phyloP scores from a whole-genome alignment of 30 jellyfish, hydroid and myxozoan species.

The Sanderia malayensis region DNA sequence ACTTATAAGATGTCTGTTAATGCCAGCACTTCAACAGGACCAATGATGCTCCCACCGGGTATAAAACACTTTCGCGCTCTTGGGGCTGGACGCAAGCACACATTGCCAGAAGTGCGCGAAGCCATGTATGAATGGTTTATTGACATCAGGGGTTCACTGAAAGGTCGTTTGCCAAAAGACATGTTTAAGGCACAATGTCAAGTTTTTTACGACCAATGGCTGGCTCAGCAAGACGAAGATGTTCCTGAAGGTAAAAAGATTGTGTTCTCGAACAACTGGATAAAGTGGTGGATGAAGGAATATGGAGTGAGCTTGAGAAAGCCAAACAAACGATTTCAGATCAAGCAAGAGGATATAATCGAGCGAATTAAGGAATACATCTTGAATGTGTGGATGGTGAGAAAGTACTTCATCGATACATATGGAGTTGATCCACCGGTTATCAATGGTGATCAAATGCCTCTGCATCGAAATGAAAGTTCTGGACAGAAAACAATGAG shows the following conservation, averaged over 20 bases:
- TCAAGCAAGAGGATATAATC: slow-evolving; percentile 50
- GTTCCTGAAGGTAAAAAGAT: slow-evolving; percentile 19
- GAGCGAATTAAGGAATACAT: slow-evolving; percentile 48
- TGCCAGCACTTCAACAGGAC: background rate
- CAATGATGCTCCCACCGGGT: background rate
- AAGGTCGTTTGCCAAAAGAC: slow-evolving; percentile 61
- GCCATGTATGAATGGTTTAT: slow-evolving; percentile 49
- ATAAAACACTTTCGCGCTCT: slow-evolving; percentile 17
- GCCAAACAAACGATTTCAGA: slow-evolving; percentile 65
- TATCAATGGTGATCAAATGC: slow-evolving; percentile 72
- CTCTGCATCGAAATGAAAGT: slow-evolving; percentile 65
- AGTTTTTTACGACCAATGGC: slow-evolving; percentile 62
- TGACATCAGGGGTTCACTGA: slow-evolving; percentile 52
- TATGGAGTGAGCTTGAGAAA: slow-evolving; percentile 62
- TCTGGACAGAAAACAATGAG: slow-evolving; percentile 39
- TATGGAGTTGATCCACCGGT: slow-evolving; percentile 81
- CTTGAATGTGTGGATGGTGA: slow-evolving; percentile 56
- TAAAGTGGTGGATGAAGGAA: slow-evolving; percentile 56
- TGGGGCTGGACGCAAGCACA: slow-evolving; percentile 37
- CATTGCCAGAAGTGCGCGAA: slow-evolving; percentile 61
- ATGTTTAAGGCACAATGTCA: slow-evolving; percentile 51
- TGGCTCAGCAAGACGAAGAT: slow-evolving; percentile 42
- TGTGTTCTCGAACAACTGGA: slow-evolving; percentile 46
- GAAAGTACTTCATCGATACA: slow-evolving; percentile 40
- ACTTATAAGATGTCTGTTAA: slow-evolving; percentile 23